Conservation (phyloP, 2,113 vertebrate genomes). For the Poeciliopsis retropinna region DNA sequence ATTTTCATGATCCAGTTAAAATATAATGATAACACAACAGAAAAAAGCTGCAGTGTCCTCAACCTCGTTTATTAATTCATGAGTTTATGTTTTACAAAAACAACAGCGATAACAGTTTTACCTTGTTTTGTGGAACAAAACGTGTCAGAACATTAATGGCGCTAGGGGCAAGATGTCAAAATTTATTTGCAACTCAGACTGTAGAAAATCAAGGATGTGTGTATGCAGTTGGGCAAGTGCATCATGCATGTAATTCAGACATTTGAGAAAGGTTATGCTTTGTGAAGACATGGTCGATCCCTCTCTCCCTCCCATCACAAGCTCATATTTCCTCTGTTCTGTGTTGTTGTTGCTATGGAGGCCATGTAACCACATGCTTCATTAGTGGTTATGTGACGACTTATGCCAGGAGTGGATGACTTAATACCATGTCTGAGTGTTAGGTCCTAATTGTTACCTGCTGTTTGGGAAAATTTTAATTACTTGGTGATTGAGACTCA, state of each 20-base stretch:
- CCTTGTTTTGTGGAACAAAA: not conserved
- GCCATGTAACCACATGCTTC: constrained; percentile 63
- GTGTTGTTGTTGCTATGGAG: constrained; percentile 69
- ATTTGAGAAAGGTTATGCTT: constrained; percentile 65
- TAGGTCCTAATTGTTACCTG: constrained; percentile 6
- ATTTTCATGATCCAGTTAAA: not conserved
- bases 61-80: not conserved
- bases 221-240: constrained; percentile 9
- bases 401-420: constrained; percentile 27
- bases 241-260: constrained; percentile 25
- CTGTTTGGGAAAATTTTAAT: not conserved
- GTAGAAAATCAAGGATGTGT: not conserved
- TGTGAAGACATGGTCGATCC: constrained; percentile 51
- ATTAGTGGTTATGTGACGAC: constrained; percentile 62
- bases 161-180: not conserved
- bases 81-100: not conserved
- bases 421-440: not conserved
- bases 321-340: constrained; percentile 69
- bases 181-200: not conserved
- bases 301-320: constrained; percentile 45
- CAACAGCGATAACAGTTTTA: not conserved
- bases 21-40: not conserved
- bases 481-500: not conserved
- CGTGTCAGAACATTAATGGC: not conserved
- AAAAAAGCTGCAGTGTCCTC: not conserved